Percentiles rank a stretch among this genome's conserved stretches.
phyloP scores from a whole-genome alignment of 1,140 invertebrate genomes.

The Subanguina moxae region DNA sequence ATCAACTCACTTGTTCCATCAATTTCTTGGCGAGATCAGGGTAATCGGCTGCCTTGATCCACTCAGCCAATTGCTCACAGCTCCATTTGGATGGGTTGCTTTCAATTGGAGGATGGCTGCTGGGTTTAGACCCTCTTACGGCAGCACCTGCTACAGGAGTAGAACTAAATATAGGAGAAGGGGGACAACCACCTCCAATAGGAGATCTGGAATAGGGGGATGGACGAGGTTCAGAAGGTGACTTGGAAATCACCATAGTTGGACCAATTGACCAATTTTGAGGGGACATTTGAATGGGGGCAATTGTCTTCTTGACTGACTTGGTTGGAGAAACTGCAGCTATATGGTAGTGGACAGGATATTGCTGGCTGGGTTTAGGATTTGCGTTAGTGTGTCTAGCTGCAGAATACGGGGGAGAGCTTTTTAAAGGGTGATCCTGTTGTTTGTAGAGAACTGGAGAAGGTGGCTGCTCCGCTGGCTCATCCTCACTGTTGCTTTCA shows the following conservation, averaged over 20 bases:
- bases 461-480: too few species aligned
- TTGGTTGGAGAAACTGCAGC: background rate
- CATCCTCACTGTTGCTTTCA: too few species aligned
- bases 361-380: background rate
- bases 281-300: background rate
- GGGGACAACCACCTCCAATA: background rate
- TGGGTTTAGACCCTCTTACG: background rate
- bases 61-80: background rate
- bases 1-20: background rate
- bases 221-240: background rate
- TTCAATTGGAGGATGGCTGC: background rate
- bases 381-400: background rate
- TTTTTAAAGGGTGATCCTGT: too few species aligned
- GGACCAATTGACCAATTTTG: conserved; percentile 1
- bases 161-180: background rate
- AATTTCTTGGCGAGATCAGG: background rate
- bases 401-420: too few species aligned
- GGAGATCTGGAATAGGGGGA: background rate
- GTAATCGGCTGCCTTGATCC: background rate
- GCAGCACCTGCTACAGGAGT: too few species aligned
- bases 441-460: too few species aligned
- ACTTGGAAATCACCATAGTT: background rate
- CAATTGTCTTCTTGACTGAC: background rate
- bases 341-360: too few species aligned
- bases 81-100: background rate